These are phyloP conservation scores for Loxodonta africana DNA, from an alignment of 2,113 vertebrate genomes.

Conservation along the genomic window DNA sequence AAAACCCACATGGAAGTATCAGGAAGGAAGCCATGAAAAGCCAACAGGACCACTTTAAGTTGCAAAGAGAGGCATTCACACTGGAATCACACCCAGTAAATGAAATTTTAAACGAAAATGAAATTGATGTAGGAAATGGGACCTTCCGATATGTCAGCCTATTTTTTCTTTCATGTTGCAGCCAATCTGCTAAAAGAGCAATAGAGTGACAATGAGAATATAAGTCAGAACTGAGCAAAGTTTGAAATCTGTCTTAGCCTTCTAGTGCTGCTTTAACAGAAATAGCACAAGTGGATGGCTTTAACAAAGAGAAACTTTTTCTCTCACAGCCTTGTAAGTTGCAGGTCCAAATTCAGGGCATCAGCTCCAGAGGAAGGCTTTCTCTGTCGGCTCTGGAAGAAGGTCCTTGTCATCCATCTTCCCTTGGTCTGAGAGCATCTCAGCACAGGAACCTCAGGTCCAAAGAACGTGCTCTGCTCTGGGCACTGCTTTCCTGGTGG, in stretches of 20 bases:
- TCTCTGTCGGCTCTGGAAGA: too few species aligned
- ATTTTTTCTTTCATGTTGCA: neutral
- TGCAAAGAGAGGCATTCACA: neutral
- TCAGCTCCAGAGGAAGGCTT: too few species aligned
- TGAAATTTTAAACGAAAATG: neutral
- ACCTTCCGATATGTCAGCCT: slow-evolving; percentile 25
- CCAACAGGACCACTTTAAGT: neutral
- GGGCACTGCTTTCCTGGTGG: too few species aligned
- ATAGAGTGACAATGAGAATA: neutral
- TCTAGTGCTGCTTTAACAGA: too few species aligned
- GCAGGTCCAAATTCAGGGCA: too few species aligned
- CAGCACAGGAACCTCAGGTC: too few species aligned
- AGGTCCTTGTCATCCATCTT: too few species aligned
- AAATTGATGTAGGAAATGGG: neutral
- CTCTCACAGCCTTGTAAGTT: too few species aligned
- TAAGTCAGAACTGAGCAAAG: neutral
- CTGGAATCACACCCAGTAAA: neutral
- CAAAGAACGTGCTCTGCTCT: too few species aligned
- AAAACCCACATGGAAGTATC: neutral
- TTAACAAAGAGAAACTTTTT: too few species aligned
- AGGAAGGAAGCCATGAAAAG: neutral
- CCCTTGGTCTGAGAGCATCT: too few species aligned
- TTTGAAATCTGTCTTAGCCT: neutral
- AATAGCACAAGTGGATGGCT: too few species aligned
- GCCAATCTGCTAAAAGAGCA: neutral